A percentile compares a stretch with the other conserved stretches of the same genome.
phyloP scores from a whole-genome alignment of 2,797 vertebrate genomes.

The Phrynocephalus guinanensis region DNA sequence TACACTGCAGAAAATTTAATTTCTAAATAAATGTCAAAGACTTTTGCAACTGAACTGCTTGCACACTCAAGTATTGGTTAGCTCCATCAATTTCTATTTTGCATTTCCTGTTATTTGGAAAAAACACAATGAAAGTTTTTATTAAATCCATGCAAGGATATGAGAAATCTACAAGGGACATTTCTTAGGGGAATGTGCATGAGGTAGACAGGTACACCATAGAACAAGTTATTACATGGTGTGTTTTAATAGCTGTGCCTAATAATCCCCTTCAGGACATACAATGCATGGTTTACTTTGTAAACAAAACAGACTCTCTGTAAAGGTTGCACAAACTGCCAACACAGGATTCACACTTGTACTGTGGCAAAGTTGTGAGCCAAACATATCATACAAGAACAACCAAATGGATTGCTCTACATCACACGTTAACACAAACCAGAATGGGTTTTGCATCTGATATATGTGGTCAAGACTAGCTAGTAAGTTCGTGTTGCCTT shows the following conservation, averaged over 20 bases:
- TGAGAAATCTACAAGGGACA: slow-evolving; percentile 9
- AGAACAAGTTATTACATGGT: neutral
- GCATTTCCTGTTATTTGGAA: neutral
- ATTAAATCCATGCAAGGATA: neutral
- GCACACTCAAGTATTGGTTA: neutral
- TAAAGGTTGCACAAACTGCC: neutral
- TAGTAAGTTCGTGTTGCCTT: neutral
- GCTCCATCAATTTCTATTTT: neutral
- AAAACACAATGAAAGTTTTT: neutral
- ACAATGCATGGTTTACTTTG: neutral
- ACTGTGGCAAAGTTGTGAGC: neutral
- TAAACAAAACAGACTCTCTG: neutral
- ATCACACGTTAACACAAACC: neutral
- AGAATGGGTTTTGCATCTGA: neutral
- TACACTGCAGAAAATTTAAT: neutral
- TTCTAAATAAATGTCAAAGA: neutral
- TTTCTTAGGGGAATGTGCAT: neutral
- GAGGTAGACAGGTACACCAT: neutral
- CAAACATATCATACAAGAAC: neutral
- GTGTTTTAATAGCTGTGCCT: neutral
- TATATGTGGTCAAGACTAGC: neutral
- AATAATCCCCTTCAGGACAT: neutral
- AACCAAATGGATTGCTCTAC: neutral
- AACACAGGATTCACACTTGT: neutral
- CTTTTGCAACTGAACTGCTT: neutral